Conservation (phyloP, 2,888 invertebrate genomes). For the Leptinotarsa rubiginosa region DNA sequence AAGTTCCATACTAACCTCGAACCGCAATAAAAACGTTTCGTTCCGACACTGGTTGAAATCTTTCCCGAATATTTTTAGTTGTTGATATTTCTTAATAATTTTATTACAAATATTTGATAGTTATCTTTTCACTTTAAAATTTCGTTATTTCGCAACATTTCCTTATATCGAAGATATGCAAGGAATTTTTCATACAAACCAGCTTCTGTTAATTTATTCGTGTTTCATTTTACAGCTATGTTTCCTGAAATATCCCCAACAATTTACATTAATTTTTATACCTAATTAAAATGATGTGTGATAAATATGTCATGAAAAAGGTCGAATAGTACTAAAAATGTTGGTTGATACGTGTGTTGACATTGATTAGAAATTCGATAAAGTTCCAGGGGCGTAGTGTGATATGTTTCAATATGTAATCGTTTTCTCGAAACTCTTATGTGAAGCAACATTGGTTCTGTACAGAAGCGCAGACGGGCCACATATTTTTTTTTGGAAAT, state of each 20-base stretch:
- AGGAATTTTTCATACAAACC: conserved; percentile 15
- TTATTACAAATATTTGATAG: conserved; percentile 2
- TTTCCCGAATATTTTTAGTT: too few relatives aligned
- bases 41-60: too few relatives aligned
- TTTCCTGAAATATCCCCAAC: conserved; percentile 35
- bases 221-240: conserved; percentile 26
- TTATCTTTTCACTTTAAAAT: background rate
- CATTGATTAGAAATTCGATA: conserved; percentile 52
- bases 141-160: conserved; percentile 9
- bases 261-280: conserved; percentile 42
- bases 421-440: too few relatives aligned
- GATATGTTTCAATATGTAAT: too few relatives aligned
- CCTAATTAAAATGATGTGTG: conserved; percentile 51
- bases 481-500: too few relatives aligned
- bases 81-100: background rate
- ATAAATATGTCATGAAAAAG: conserved; percentile 54
- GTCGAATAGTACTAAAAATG: conserved; percentile 55
- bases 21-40: too few relatives aligned
- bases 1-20: too few relatives aligned
- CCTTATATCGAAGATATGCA: background rate
- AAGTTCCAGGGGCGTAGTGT: conserved; percentile 21
- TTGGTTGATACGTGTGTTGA: conserved; percentile 49
- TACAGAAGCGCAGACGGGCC: too few relatives aligned
- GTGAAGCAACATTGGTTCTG: too few relatives aligned
- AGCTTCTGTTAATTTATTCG: conserved; percentile 24